Conservation (phyloP, 2,113 vertebrate species). For the Myxocyprinus asiaticus region DNA sequence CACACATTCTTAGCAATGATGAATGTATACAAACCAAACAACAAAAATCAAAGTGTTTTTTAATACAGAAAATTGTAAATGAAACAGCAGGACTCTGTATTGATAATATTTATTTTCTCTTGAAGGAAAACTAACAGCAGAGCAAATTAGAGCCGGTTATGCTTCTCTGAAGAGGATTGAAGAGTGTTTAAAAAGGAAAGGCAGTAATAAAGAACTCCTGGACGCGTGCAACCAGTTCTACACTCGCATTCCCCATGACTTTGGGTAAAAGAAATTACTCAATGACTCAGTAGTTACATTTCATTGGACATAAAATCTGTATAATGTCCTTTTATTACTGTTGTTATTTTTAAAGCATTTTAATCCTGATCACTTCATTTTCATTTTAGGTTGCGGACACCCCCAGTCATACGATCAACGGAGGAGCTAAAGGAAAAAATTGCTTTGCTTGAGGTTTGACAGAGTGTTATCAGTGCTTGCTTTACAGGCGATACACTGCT, state of each 20-base stretch:
- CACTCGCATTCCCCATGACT: constrained; percentile 90
- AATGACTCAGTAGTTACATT: too few species aligned
- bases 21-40: neutral
- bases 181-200: constrained; percentile 78
- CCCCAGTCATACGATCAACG: constrained; percentile 81
- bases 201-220: constrained; percentile 67
- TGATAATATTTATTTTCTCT: neutral
- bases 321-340: neutral
- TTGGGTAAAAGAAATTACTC: constrained; percentile 73
- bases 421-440: constrained; percentile 85
- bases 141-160: constrained; percentile 87
- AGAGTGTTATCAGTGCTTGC: too few species aligned
- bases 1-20: neutral
- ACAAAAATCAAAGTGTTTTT: neutral
- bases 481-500: too few species aligned
- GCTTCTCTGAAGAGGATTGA: constrained; percentile 83
- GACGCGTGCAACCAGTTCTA: constrained; percentile 93
- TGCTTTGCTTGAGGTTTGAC: constrained; percentile 76
- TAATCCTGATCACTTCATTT: neutral
- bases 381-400: constrained; percentile 75
- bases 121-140: constrained; percentile 84
- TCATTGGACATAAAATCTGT: too few species aligned
- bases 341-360: neutral
- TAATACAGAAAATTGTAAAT: neutral
- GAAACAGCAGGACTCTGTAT: neutral